A percentile compares a stretch with the other conserved stretches of the same genome.
phyloP scores from a whole-genome alignment of 1,140 invertebrate genomes.

The Stegodyphus dumicola region DNA sequence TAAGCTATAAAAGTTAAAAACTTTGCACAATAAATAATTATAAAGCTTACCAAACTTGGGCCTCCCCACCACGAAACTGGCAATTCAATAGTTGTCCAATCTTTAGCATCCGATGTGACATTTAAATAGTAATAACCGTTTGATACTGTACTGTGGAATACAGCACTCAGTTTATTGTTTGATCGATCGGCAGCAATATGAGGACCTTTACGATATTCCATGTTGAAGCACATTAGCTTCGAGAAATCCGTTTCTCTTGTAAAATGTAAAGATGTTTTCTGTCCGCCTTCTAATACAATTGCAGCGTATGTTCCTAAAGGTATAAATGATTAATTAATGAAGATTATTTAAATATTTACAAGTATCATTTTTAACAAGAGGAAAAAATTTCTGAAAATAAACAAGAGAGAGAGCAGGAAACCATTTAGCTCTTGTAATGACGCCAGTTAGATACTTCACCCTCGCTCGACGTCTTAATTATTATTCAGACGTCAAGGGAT shows the following conservation, averaged over 20 bases:
- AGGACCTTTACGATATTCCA: constrained; percentile 54
- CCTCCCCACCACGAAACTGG: constrained; percentile 56
- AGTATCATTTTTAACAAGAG: neutral
- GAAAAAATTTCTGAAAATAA: neutral
- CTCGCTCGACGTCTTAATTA: too few species aligned
- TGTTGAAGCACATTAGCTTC: constrained; percentile 44
- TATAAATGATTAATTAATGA: neutral
- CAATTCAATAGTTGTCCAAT: constrained; percentile 52
- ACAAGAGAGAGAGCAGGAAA: neutral
- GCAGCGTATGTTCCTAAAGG: constrained; percentile 43
- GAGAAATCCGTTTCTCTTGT: constrained; percentile 33
- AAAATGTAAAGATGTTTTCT: constrained; percentile 34
- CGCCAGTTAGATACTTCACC: too few species aligned
- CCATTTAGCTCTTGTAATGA: neutral
- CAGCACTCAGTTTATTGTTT: constrained; percentile 42
- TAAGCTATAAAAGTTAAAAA: too few species aligned
- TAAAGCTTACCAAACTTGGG: constrained; percentile 31
- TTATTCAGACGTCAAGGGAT: too few species aligned
- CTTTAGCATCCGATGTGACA: constrained; percentile 49
- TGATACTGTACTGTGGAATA: constrained; percentile 40
- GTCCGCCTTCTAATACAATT: constrained; percentile 36
- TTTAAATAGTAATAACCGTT: constrained; percentile 51
- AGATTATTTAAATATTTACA: neutral
- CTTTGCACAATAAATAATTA: too few species aligned
- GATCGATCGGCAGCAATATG: constrained; percentile 44